Base-by-base conservation (phyloP, 2,888 invertebrate species). In the Alloplasta piceator region DNA sequence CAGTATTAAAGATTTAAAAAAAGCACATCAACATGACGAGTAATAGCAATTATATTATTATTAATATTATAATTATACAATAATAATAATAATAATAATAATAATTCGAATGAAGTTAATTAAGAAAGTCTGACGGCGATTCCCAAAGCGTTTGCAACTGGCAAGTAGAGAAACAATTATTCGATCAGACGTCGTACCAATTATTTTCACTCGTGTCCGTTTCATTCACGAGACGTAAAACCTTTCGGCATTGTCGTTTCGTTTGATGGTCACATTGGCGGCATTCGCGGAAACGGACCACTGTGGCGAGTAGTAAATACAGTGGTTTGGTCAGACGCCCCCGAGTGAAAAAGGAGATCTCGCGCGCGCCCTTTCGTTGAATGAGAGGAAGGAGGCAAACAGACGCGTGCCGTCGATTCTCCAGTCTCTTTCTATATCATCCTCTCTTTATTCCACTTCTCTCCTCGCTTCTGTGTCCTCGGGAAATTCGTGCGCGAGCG, bases 401-500 rank as follows among this genome's bases (percentile, higher is more conserved):
- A 68, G 72, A 72, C 73, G 80, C 80, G 80, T 73, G 77, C 76
- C 68, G 72, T 48, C 55, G 72, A 70, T 72, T 72, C 60, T 26
- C 66, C 58, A 39, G 39, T 63, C 46, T 39, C 38, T 9, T 61
- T 61, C 43, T 9, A 1, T 61, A 1, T 61, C 60, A 5, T 38
- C 12, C 2, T 14, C 0, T 39, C n/a, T 39, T 60, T 39, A 4
- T 9, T 56, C 58, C 9, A 9, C n/a, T 38, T 68, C 9, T 16
- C 16, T 16, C 63, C 60, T 26, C 55, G 41, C 52, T 63, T 58
- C 12, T 58, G 26, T 26, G 5, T 60, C 41, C 63, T 43, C 36
- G 58, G 66, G 74, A 56, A 63, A 72, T 78, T 78, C 81, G 78
- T 80, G 79, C 80, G 60, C 78, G 70, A 70, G 84, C 85, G 80